Evolutionary conservation across 2,888 invertebrate genomes (phyloP).

Genomic region (Sesamia inferens): DNA sequence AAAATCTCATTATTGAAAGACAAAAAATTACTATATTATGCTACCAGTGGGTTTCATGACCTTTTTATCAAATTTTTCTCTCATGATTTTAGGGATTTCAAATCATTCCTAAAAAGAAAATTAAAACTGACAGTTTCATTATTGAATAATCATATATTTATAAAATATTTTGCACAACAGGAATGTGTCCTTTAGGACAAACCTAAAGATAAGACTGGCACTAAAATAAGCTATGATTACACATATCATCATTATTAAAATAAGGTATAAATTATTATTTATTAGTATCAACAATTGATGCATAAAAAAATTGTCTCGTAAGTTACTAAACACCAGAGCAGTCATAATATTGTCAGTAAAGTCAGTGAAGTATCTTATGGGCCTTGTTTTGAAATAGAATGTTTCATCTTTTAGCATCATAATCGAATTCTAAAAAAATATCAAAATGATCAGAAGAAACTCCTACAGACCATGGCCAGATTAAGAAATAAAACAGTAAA

Average conservation of each 20-base stretch:
- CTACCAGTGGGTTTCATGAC: no score
- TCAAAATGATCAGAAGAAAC: slow-evolving; percentile 10
- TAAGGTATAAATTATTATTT: slow-evolving; percentile 56
- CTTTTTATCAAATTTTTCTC: no score
- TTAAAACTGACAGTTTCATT: slow-evolving; percentile 60
- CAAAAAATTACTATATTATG: no score
- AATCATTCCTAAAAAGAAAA: slow-evolving; percentile 4
- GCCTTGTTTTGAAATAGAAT: slow-evolving; percentile 11
- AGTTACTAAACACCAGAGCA: slow-evolving; percentile 21
- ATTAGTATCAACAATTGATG: slow-evolving; percentile 38
- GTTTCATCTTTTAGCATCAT: slow-evolving; percentile 17
- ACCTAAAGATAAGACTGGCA: slow-evolving; percentile 73
- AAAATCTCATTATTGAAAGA: no score
- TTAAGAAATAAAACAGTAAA: neutral
- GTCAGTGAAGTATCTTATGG: slow-evolving; percentile 19
- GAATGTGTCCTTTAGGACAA: slow-evolving; percentile 83
- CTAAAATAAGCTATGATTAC: slow-evolving; percentile 64
- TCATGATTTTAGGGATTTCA: neutral
- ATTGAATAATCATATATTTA: slow-evolving; percentile 70
- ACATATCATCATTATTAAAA: slow-evolving; percentile 49
- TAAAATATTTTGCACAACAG: slow-evolving; percentile 74
- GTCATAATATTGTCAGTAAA: slow-evolving; percentile 56
- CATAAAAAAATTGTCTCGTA: slow-evolving; percentile 43
- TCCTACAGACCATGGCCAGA: neutral
- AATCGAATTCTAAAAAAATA: slow-evolving; percentile 2